These are phyloP conservation scores for Pandion haliaetus DNA, from an alignment of 2,113 vertebrate species.

Conservation along the genomic window DNA sequence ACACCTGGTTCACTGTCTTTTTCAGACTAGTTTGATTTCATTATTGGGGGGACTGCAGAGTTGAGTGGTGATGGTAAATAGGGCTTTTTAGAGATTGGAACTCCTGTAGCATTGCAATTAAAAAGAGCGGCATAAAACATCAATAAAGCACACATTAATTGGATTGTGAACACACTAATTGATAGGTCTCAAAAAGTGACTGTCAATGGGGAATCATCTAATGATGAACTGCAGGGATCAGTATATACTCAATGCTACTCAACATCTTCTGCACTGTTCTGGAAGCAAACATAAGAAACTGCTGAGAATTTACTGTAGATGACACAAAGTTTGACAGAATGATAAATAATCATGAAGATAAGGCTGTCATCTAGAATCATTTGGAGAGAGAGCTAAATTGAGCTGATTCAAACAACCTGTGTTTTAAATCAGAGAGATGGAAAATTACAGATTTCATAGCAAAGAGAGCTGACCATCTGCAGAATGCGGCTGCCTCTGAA, in stretches of 20 bases:
- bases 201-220: background rate
- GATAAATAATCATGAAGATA: constrained; percentile 4
- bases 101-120: background rate
- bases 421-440: background rate
- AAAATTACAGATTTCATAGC: background rate
- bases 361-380: background rate
- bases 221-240: background rate
- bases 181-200: background rate
- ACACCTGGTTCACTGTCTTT: background rate
- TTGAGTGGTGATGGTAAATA: background rate
- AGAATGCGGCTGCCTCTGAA: background rate
- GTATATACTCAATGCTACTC: background rate
- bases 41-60: background rate
- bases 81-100: background rate
- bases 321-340: background rate
- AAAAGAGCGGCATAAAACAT: background rate
- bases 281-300: background rate
- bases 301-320: background rate
- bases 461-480: background rate
- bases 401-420: background rate
- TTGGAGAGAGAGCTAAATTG: background rate
- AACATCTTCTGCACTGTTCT: background rate
- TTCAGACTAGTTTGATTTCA: background rate
- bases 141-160: background rate
- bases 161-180: background rate